Conservation (phyloP, 2,797 vertebrate species). For the Xyrichtys novacula region DNA sequence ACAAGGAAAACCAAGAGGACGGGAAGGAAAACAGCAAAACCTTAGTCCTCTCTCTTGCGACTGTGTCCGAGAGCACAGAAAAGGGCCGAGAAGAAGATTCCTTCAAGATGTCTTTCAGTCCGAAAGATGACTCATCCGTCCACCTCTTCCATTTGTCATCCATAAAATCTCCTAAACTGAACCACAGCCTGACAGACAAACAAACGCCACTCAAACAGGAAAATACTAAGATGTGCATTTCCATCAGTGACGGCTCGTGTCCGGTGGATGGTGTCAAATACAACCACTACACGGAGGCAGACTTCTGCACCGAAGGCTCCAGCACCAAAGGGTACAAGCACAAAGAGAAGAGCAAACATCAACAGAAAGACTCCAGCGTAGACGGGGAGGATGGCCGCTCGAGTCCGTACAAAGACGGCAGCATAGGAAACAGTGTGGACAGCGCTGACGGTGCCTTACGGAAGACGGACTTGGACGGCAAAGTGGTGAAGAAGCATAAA, state of each 20-base stretch:
- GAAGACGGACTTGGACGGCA: constrained; percentile 94
- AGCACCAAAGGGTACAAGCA: constrained; percentile 96
- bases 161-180: constrained; percentile 94
- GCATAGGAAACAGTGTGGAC: constrained; percentile 88
- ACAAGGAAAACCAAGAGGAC: constrained; percentile 98
- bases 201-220: constrained; percentile 95
- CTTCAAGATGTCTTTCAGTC: constrained; percentile 96
- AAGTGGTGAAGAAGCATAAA: constrained; percentile 97
- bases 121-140: constrained; percentile 96
- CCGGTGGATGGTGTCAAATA: constrained; percentile 89
- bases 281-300: constrained; percentile 92
- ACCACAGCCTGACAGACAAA: constrained; percentile 93
- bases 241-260: constrained; percentile 88
- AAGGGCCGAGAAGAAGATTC: constrained; percentile 93
- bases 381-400: constrained; percentile 91
- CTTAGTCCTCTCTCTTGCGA: constrained; percentile 85
- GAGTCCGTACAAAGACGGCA: constrained; percentile 91
- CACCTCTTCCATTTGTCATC: constrained; percentile 95
- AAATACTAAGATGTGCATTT: constrained; percentile 92
- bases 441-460: constrained; percentile 89
- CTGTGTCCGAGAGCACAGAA: constrained; percentile 89
- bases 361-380: constrained; percentile 89
- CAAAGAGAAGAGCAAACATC: constrained; percentile 98
- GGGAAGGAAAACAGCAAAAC: constrained; percentile 95
- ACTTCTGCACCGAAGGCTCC: constrained; percentile 93